Evolutionary conservation across 2,888 invertebrate species (phyloP).

Genomic region (Boloria euphrosyne): DNA sequence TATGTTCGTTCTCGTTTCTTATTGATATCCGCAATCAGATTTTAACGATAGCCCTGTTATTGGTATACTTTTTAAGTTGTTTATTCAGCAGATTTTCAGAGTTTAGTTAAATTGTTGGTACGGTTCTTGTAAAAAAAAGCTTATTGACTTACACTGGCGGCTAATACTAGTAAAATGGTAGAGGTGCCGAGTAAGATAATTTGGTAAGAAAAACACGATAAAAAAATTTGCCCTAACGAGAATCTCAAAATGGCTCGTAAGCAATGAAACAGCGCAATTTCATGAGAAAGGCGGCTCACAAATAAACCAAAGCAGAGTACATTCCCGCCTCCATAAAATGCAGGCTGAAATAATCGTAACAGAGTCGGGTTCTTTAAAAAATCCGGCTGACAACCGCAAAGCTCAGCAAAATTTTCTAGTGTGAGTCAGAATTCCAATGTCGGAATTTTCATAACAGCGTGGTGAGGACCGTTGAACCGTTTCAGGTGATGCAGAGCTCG

Average conservation of each 20-base stretch:
- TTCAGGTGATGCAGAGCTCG: constrained; percentile 65
- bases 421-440: constrained; percentile 73
- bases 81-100: constrained; percentile 5
- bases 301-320: constrained; percentile 78
- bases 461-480: constrained; percentile 59
- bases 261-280: constrained; percentile 80
- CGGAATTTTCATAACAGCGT: constrained; percentile 79
- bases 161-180: constrained; percentile 52
- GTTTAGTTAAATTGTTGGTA: constrained; percentile 13
- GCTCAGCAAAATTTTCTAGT: constrained; percentile 77
- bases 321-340: constrained; percentile 79
- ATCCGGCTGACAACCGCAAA: constrained; percentile 72
- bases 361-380: constrained; percentile 75
- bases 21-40: constrained; percentile 38
- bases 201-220: constrained; percentile 67
- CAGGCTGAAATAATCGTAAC: constrained; percentile 77
- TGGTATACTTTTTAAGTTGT: constrained; percentile 42
- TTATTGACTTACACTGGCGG: constrained; percentile 34
- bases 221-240: constrained; percentile 71
- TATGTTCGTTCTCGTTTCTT: constrained; percentile 67
- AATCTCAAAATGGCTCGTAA: constrained; percentile 75
- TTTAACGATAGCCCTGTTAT: constrained; percentile 45
- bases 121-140: constrained; percentile 12
- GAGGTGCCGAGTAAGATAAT: constrained; percentile 56
- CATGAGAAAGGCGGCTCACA: constrained; percentile 76